Conservation (phyloP, 2,113 vertebrate species). For the Jacana jacana region DNA sequence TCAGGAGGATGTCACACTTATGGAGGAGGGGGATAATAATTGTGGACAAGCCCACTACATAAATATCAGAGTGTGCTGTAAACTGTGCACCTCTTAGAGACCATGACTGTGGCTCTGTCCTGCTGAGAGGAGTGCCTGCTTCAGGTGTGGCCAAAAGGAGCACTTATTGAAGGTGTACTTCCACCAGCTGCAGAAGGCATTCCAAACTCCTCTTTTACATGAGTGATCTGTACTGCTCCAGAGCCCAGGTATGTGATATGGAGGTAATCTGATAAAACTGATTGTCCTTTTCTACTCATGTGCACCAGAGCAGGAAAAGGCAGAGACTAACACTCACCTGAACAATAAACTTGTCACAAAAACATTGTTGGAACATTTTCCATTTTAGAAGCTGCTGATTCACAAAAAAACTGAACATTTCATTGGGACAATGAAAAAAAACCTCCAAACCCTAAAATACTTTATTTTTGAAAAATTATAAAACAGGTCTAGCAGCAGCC, state of each 20-base stretch:
- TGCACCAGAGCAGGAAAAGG: neutral
- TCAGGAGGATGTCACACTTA: neutral
- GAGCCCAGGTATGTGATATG: neutral
- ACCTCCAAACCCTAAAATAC: neutral
- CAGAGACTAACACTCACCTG: neutral
- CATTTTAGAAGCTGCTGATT: neutral
- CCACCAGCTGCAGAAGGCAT: neutral
- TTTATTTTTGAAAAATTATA: neutral
- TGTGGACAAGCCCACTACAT: neutral
- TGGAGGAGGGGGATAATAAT: neutral
- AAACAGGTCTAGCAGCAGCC: neutral
- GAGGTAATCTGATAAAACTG: neutral
- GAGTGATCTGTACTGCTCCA: neutral
- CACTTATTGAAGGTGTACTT: neutral
- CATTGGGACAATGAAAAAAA: neutral
- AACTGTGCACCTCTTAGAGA: neutral
- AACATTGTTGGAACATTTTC: neutral
- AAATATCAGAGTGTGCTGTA: neutral
- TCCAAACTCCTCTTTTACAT: neutral
- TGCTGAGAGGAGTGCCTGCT: accelerated
- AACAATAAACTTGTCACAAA: neutral
- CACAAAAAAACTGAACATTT: neutral
- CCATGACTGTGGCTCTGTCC: neutral
- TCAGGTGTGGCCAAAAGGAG: accelerated
- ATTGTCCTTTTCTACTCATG: neutral